These are phyloP conservation scores for Shargacucullia verbasci DNA, from an alignment of 2,888 invertebrate genomes.

Conservation along the genomic window DNA sequence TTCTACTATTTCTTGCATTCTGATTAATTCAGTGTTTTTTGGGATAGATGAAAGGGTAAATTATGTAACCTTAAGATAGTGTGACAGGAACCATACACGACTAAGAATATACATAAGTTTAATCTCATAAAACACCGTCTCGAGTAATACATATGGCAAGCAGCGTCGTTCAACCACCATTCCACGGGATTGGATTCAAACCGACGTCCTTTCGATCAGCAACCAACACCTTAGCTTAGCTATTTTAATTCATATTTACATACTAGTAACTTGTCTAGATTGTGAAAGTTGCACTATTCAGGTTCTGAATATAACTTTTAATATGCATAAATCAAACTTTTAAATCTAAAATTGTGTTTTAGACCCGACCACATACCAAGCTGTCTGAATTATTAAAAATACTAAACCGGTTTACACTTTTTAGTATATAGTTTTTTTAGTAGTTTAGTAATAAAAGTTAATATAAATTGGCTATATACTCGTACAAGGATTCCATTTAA, in stretches of 20 bases:
- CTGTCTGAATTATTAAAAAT: conserved; percentile 2
- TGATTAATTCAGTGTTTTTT: too few relatives aligned
- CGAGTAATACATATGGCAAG: not conserved
- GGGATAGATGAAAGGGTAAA: too few relatives aligned
- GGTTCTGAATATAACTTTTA: conserved; percentile 8
- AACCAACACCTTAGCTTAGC: conserved; percentile 27
- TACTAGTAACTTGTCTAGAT: conserved; percentile 14
- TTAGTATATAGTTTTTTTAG: not conserved
- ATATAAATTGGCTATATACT: conserved; percentile 16
- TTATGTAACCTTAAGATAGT: too few relatives aligned
- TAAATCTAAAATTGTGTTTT: not conserved
- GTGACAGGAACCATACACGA: too few relatives aligned
- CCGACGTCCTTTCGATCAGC: conserved; percentile 8
- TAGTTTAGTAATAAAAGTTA: not conserved
- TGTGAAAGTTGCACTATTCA: conserved; percentile 32
- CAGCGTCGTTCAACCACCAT: conserved; percentile 7
- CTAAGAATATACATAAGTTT: not conserved
- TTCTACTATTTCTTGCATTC: too few relatives aligned
- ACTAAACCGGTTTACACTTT: conserved; percentile 12
- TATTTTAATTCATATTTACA: conserved; percentile 44
- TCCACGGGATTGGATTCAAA: conserved; percentile 27
- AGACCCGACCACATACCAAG: not conserved
- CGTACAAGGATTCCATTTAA: not conserved
- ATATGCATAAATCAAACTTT: not conserved
- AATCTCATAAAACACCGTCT: too few relatives aligned